Conservation (phyloP, 2,797 vertebrate species). For the Stomatorhinus walkeri region DNA sequence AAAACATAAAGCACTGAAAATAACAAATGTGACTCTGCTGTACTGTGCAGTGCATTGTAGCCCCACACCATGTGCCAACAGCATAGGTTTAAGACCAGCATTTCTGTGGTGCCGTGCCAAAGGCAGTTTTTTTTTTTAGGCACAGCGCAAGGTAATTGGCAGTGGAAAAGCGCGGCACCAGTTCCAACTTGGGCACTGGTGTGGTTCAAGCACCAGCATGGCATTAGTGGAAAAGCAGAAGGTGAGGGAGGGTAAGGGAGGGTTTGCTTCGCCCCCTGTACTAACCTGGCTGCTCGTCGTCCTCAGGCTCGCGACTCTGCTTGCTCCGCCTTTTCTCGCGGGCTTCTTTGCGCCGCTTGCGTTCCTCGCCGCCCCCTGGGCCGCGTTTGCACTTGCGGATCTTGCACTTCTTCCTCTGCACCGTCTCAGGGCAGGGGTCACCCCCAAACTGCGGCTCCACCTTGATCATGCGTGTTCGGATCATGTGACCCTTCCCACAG, state of each 20-base stretch:
- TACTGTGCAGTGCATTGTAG: not conserved
- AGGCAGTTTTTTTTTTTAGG: not conserved
- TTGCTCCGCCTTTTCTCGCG: slow-evolving; percentile 81
- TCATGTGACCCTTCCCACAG: slow-evolving; percentile 93
- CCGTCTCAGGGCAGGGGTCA: slow-evolving; percentile 75
- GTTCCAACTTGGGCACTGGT: not conserved
- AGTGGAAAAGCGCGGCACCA: not conserved
- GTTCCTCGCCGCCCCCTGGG: slow-evolving; percentile 69
- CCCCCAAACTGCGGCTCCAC: slow-evolving; percentile 94
- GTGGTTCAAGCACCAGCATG: not conserved
- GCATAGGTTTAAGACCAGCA: not conserved
- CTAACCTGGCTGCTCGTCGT: slow-evolving; percentile 79
- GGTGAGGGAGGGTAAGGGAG: not conserved
- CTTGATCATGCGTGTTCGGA: slow-evolving; percentile 81
- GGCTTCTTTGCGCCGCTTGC: slow-evolving; percentile 81
- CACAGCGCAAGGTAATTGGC: not conserved
- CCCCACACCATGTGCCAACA: not conserved
- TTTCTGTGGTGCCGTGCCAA: not conserved
- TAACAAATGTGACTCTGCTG: not conserved
- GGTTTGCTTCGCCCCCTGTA: not conserved
- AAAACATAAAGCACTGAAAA: not conserved
- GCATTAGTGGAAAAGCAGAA: not conserved
- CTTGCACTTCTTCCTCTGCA: slow-evolving; percentile 88
- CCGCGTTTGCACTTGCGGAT: slow-evolving; percentile 81
- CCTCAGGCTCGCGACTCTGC: slow-evolving; percentile 60